These are phyloP conservation scores for Isaurus tuberculatus DNA, from an alignment of 92 coral and sea anemone species.

Conservation along the genomic window DNA sequence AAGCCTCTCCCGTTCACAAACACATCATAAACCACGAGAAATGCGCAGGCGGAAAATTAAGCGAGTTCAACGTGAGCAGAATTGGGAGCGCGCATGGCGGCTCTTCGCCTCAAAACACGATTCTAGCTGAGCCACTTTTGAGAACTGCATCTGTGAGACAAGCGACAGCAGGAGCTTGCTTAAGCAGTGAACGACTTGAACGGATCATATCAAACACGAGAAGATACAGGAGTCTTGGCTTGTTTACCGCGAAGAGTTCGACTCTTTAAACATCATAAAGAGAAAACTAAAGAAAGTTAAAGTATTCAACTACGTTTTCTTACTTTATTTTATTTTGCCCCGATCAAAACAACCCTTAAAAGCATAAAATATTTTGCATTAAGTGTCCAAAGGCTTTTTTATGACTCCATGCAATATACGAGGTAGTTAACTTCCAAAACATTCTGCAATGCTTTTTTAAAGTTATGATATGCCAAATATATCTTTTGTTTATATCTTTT, in stretches of 20 bases:
- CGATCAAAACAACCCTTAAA: no score
- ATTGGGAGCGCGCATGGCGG: slow-evolving; percentile 54
- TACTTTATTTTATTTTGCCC: no score
- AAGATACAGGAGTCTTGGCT: slow-evolving; percentile 91
- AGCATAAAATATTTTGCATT: no score
- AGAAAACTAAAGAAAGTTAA: neutral
- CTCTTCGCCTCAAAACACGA: slow-evolving; percentile 17
- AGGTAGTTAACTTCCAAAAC: no score
- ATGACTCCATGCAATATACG: no score
- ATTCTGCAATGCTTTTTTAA: no score
- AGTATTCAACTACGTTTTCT: no score
- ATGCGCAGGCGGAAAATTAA: slow-evolving; percentile 81
- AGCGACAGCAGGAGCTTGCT: slow-evolving; percentile 68
- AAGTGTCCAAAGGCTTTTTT: no score
- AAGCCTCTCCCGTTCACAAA: slow-evolving; percentile 56
- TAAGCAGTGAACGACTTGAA: slow-evolving; percentile 83
- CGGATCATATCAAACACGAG: slow-evolving; percentile 89
- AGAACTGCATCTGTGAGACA: slow-evolving; percentile 58
- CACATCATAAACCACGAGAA: slow-evolving; percentile 72
- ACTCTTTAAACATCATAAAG: slow-evolving; percentile 48
- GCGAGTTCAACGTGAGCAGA: slow-evolving; percentile 90
- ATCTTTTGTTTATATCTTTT: no score
- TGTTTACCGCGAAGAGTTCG: slow-evolving; percentile 84
- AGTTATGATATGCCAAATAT: no score
- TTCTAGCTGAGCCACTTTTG: slow-evolving; percentile 76